Evolutionary conservation across 2,113 vertebrate species (phyloP).

Genomic region (Centropus unirufus): DNA sequence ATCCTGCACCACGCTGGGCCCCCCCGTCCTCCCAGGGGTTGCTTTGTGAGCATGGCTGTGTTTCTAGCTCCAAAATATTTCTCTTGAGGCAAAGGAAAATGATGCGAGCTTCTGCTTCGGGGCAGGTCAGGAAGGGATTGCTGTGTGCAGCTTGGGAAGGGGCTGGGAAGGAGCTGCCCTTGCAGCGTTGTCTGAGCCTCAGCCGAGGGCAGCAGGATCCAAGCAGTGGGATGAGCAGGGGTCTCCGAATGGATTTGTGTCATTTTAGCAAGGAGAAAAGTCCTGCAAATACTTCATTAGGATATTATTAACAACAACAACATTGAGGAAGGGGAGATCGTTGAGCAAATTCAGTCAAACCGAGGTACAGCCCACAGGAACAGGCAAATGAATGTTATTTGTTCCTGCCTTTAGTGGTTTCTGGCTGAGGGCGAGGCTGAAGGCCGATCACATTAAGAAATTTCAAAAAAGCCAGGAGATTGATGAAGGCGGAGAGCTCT

Average conservation of each 20-base stretch:
- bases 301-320: not conserved
- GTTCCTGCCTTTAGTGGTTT: conserved; percentile 33
- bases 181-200: not conserved
- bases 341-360: not conserved
- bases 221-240: not conserved
- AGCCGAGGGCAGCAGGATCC: not conserved
- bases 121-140: conserved; percentile 46
- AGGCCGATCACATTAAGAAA: conserved; percentile 25
- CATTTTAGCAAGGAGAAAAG: not conserved
- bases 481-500: not conserved
- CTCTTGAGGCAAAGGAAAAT: conserved; percentile 46
- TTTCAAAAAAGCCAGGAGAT: conserved; percentile 10
- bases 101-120: conserved; percentile 48
- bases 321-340: not conserved
- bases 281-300: not conserved
- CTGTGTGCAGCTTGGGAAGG: not conserved
- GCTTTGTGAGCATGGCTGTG: not conserved
- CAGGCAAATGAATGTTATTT: not conserved
- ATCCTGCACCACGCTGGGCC: no score
- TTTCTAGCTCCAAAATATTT: conserved; percentile 29
- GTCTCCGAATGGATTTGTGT: not conserved
- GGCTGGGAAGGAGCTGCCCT: not conserved
- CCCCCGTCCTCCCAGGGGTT: no score
- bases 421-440: conserved; percentile 14
- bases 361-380: not conserved